Evolutionary conservation across 2,888 invertebrate species (phyloP).

Genomic region (Pristionchus arcanus): DNA sequence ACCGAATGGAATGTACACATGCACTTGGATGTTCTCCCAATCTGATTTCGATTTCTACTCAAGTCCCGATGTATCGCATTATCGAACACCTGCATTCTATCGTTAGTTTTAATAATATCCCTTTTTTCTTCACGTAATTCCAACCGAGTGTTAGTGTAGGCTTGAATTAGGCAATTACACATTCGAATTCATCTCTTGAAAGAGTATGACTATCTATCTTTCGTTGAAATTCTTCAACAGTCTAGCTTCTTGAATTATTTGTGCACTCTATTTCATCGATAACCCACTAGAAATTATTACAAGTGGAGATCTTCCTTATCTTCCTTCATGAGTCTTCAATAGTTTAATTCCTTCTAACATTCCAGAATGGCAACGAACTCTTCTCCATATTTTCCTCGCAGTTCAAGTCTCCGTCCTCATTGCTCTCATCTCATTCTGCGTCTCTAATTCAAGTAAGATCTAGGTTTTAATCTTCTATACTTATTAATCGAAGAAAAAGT

Average conservation of each 20-base stretch:
- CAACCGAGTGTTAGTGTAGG: too few relatives aligned
- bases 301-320: too few relatives aligned
- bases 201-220: too few relatives aligned
- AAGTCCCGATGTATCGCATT: conserved; percentile 72
- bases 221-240: too few relatives aligned
- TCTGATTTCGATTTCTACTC: conserved; percentile 75
- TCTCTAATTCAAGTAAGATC: conserved; percentile 58
- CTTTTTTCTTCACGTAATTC: neutral
- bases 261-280: too few relatives aligned
- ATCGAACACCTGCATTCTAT: conserved; percentile 76
- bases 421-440: conserved; percentile 73
- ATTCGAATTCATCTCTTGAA: neutral
- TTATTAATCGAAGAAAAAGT: neutral
- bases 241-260: too few relatives aligned
- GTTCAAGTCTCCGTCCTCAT: conserved; percentile 73
- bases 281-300: too few relatives aligned
- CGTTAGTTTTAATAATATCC: conserved; percentile 62
- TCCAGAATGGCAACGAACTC: conserved; percentile 76
- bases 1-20: conserved; percentile 77
- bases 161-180: too few relatives aligned
- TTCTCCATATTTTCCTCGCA: conserved; percentile 72
- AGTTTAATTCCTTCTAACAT: conserved; percentile 43
- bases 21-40: conserved; percentile 77
- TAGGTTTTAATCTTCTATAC: neutral
- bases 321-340: too few relatives aligned